A percentile compares a stretch with the other conserved stretches of the same genome.
Conservation (phyloP, 1,140 invertebrate genomes). For the Asobara japonica region DNA sequence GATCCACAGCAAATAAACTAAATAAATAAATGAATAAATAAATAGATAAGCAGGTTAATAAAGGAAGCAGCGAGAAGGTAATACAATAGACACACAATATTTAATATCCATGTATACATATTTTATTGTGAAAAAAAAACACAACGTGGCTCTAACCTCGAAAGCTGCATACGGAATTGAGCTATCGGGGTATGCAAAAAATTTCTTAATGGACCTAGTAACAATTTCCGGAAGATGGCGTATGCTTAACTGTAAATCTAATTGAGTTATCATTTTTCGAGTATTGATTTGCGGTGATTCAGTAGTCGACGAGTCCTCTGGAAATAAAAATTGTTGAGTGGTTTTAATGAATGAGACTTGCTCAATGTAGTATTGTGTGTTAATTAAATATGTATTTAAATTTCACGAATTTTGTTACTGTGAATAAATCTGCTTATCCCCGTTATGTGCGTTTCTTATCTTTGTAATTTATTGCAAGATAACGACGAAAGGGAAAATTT, state of each 20-base stretch:
- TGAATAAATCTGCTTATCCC: background rate
- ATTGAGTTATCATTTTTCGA: background rate
- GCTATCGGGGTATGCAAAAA: background rate
- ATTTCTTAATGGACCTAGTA: conserved; percentile 1
- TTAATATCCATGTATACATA: no score
- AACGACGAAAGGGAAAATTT: no score
- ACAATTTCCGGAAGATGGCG: background rate
- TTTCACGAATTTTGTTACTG: background rate
- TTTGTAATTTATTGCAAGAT: no score
- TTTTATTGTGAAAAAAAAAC: conserved; percentile 1
- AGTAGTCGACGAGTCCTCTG: conserved; percentile 45
- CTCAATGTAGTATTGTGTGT: no score
- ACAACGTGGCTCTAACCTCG: background rate
- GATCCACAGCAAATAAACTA: no score
- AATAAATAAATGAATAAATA: no score
- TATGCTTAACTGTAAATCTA: background rate
- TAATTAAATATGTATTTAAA: background rate
- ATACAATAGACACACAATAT: no score
- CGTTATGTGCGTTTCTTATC: no score
- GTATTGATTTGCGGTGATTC: background rate
- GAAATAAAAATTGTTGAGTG: no score
- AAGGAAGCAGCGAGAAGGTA: no score
- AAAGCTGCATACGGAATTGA: background rate
- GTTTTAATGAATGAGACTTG: no score
- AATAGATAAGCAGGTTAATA: no score